phyloP scores from a whole-genome alignment of 2,888 invertebrate species.

The Megaustenia siamemsis region DNA sequence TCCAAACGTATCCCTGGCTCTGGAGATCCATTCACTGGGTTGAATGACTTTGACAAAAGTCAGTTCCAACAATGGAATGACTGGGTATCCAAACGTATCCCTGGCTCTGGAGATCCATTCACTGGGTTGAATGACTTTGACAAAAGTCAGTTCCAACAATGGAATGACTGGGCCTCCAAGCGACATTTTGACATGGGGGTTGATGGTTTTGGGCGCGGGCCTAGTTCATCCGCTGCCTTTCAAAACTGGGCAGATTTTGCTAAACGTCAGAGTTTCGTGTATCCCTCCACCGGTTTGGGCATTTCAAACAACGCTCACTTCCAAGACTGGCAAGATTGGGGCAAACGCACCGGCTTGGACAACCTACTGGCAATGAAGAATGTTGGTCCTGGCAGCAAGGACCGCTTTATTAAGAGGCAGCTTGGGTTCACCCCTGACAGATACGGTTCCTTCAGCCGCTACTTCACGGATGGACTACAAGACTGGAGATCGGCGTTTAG shows the following conservation, averaged over 20 bases:
- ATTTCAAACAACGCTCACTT: not conserved
- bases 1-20: constrained; percentile 10
- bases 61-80: constrained; percentile 42
- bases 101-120: not conserved
- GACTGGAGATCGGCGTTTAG: constrained; percentile 59
- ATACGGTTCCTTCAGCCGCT: constrained; percentile 35
- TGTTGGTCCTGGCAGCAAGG: constrained; percentile 28
- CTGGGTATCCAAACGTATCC: constrained; percentile 27
- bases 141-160: constrained; percentile 31
- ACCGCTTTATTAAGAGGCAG: constrained; percentile 50
- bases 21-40: not conserved
- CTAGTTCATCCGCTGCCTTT: not conserved
- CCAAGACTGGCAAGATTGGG: constrained; percentile 52
- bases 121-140: not conserved
- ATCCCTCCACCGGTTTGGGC: not conserved
- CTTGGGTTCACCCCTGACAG: constrained; percentile 38
- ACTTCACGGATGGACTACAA: constrained; percentile 60
- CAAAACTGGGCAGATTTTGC: constrained; percentile 39
- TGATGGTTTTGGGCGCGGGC: not conserved
- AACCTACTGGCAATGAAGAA: not conserved
- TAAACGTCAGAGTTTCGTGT: constrained; percentile 24
- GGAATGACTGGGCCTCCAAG: constrained; percentile 34
- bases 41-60: constrained; percentile 7
- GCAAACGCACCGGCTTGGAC: constrained; percentile 38
- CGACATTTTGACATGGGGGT: constrained; percentile 3